Conservation (phyloP, 2,797 vertebrate species). For the Argentina silus region DNA sequence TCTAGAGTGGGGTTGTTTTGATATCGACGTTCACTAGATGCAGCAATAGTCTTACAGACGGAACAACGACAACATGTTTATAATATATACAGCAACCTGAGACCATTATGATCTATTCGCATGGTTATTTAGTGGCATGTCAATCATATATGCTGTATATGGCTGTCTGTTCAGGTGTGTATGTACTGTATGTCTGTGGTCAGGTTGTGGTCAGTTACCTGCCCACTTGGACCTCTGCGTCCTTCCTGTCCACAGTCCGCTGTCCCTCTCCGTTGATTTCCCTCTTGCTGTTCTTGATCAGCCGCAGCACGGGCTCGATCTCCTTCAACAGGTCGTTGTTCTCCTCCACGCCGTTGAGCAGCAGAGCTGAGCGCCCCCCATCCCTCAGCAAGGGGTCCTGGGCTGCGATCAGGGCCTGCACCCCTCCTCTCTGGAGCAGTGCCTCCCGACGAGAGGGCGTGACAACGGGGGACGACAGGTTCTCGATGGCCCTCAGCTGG, state of each 20-base stretch:
- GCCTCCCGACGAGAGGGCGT: constrained; percentile 59
- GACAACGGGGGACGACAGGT: constrained; percentile 74
- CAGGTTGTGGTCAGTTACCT: constrained; percentile 77
- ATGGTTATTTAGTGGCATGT: too few species aligned
- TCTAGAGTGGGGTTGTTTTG: constrained; percentile 7
- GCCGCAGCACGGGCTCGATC: constrained; percentile 90
- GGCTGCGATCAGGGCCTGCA: constrained; percentile 51
- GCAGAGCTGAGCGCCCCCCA: constrained; percentile 52
- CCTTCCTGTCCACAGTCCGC: constrained; percentile 78
- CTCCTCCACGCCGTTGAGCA: constrained; percentile 83
- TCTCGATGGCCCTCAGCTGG: constrained; percentile 76
- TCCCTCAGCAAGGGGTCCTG: constrained; percentile 75
- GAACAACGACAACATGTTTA: too few species aligned
- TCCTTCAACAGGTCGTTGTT: constrained; percentile 91
- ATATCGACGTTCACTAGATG: too few species aligned
- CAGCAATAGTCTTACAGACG: not conserved
- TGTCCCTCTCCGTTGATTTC: constrained; percentile 79
- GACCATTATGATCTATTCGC: too few species aligned
- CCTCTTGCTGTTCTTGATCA: constrained; percentile 84
- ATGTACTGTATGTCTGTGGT: not conserved
- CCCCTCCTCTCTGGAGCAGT: constrained; percentile 62
- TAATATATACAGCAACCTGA: too few species aligned
- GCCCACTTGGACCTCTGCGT: constrained; percentile 91
- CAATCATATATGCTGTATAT: too few species aligned
- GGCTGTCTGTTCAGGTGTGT: not conserved